Conservation (phyloP, 2,888 invertebrate genomes). For the Coleophora deauratella region DNA sequence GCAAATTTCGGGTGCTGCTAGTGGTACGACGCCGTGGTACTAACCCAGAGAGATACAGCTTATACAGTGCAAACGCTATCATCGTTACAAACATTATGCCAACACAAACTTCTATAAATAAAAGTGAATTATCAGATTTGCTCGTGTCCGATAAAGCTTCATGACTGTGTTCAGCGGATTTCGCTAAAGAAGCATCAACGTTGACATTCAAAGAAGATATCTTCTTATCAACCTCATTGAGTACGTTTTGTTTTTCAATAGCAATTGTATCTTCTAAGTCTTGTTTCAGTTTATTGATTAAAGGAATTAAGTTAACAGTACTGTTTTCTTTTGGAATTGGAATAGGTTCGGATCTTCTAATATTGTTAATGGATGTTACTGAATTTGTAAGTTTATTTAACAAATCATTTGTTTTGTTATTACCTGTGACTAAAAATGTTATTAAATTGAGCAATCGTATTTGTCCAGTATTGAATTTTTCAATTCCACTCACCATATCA, state of each 20-base stretch:
- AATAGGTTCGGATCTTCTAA: conserved; percentile 3
- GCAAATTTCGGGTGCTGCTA: conserved; percentile 18
- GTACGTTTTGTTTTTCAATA: conserved; percentile 20
- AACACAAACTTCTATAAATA: conserved; percentile 27
- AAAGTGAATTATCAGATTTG: conserved; percentile 9
- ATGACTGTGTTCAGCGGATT: background rate
- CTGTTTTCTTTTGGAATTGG: conserved; percentile 15
- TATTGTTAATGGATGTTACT: conserved; percentile 8
- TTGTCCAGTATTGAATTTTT: conserved; percentile 4
- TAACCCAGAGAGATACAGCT: conserved; percentile 19
- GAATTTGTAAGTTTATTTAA: conserved; percentile 21
- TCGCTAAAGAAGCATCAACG: conserved; percentile 4
- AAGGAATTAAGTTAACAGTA: conserved; percentile 15
- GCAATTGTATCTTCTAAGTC: conserved; percentile 21
- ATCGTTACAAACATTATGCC: conserved; percentile 18
- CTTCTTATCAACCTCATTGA: conserved; percentile 21
- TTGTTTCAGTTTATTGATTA: conserved; percentile 20
- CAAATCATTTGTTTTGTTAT: conserved; percentile 17
- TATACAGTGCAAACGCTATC: conserved; percentile 17
- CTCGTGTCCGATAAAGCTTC: conserved; percentile 1
- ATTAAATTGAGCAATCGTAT: too few relatives aligned
- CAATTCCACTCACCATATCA: conserved; percentile 10
- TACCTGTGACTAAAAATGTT: conserved; percentile 7
- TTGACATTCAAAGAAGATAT: conserved; percentile 13
- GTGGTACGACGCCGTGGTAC: conserved; percentile 13